phyloP scores from a whole-genome alignment of 1,140 invertebrate genomes.

The Drosophila miranda region DNA sequence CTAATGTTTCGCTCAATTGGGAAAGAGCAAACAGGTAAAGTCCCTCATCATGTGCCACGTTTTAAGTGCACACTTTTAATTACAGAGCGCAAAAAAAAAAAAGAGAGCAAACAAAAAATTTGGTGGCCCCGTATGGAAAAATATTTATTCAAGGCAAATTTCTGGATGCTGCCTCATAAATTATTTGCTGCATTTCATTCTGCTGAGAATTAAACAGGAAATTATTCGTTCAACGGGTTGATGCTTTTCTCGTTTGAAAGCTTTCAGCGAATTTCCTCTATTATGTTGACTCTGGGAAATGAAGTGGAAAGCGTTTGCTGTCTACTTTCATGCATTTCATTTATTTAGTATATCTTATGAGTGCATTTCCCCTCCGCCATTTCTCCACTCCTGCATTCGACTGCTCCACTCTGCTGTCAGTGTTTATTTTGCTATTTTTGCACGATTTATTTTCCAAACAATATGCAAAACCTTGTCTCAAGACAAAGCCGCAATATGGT shows the following conservation, averaged over 20 bases:
- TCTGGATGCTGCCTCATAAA: background rate
- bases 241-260: slow-evolving; percentile 4
- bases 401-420: slow-evolving; percentile 4
- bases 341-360: slow-evolving; percentile 21
- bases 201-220: slow-evolving; percentile 53
- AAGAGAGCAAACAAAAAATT: background rate
- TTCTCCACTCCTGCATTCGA: too few relatives aligned
- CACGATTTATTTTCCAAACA: slow-evolving; percentile 41
- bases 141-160: background rate
- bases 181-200: slow-evolving; percentile 3
- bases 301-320: slow-evolving; percentile 52
- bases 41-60: too few relatives aligned
- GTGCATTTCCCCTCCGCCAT: too few relatives aligned
- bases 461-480: slow-evolving; percentile 29
- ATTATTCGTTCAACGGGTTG: slow-evolving; percentile 43
- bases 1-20: too few relatives aligned
- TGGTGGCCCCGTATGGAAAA: background rate
- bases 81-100: background rate
- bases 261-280: slow-evolving; percentile 49
- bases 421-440: slow-evolving; percentile 16
- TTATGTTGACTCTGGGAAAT: slow-evolving; percentile 61
- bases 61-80: too few relatives aligned
- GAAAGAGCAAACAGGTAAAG: too few relatives aligned
- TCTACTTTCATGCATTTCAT: slow-evolving; percentile 50
- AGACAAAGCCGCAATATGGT: background rate